Evolutionary conservation across 92 coral and sea anemone species (phyloP).

Genomic region (Porites cylindrica): DNA sequence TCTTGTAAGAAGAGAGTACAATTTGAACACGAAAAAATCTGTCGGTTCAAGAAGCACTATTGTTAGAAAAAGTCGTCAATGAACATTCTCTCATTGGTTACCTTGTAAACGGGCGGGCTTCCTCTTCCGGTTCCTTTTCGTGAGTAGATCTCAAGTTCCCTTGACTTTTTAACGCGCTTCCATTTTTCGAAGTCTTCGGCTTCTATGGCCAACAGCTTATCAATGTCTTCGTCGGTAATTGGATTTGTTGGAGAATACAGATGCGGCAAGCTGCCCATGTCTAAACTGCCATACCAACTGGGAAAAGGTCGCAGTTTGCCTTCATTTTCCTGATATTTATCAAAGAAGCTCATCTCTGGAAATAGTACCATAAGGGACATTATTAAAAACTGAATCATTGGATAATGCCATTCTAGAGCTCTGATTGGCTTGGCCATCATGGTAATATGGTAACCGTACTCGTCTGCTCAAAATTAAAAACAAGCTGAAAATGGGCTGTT

Average conservation of each 20-base stretch:
- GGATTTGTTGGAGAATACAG: constrained; percentile 87
- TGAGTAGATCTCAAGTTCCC: constrained; percentile 87
- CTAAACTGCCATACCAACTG: constrained; percentile 71
- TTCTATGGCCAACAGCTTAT: constrained; percentile 84
- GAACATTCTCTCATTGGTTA: neutral
- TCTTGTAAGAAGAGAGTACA: too few relatives aligned
- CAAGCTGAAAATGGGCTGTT: too few relatives aligned
- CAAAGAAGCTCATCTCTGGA: constrained; percentile 67
- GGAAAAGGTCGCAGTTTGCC: constrained; percentile 56
- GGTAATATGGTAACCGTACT: too few relatives aligned
- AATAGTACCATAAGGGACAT: neutral
- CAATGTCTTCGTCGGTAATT: constrained; percentile 86
- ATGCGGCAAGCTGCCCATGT: constrained; percentile 71
- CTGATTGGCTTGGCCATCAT: too few relatives aligned
- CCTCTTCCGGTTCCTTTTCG: constrained; percentile 77
- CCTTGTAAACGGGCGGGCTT: constrained; percentile 87
- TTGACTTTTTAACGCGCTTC: constrained; percentile 86
- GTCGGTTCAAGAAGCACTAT: too few relatives aligned
- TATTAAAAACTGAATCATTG: neutral
- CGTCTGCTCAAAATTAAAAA: too few relatives aligned
- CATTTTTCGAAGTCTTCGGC: constrained; percentile 80
- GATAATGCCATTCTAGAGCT: too few relatives aligned
- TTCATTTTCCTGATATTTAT: constrained; percentile 53
- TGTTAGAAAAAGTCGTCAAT: too few relatives aligned
- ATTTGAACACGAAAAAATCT: too few relatives aligned